Base-by-base conservation (phyloP, 2,113 vertebrate genomes). In the Nannobrachium achirus region DNA sequence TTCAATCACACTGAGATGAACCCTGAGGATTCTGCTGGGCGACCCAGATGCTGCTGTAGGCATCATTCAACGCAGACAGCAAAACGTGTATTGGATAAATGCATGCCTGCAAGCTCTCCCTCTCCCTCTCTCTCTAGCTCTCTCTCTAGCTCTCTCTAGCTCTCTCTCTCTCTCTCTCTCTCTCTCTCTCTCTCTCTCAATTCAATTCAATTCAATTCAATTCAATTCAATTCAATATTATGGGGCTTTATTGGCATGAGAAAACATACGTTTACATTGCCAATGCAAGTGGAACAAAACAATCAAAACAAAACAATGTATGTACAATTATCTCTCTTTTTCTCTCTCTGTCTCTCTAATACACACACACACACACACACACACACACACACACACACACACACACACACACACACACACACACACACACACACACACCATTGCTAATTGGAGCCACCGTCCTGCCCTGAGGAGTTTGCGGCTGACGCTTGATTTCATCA, bases 401-500 rank as follows among this genome's bases (percentile, higher is more conserved):
- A 56, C 53, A 38, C 20, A 56, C n/a, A 56, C 19, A 38, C 38
- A 10, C 33, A n/a, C 56, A 58, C 53, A 56, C 53, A 56, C 19
- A 56, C 53, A 38, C 20, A 56, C n/a, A 56, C 19, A 38, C 39
- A 49, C 41, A 62, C 45, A 48, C 20, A 8, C 39, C 9, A 13
- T 11, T 33, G 25, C 11, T 38, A 39, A 15, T 39, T 56, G 25
- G 25, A 40, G 18, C 10, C 20, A 50, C 13, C 11, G 1, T 13
- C 18, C 8, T 61, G 25, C 10, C 14, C 19, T 59, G 51, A 73
- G 60, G 76, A 45, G 19, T 65, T 42, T 70, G 56, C 13, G 15
- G 44, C 33, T 77, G 11, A 70, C 57, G 11, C 1, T 38, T 58
- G 42, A 69, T 72, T 76, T 73, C 61, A 53, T 58, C 55, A 65